Base-by-base conservation (phyloP, 2,797 vertebrate species). In the Rhabdomys pumilio region DNA sequence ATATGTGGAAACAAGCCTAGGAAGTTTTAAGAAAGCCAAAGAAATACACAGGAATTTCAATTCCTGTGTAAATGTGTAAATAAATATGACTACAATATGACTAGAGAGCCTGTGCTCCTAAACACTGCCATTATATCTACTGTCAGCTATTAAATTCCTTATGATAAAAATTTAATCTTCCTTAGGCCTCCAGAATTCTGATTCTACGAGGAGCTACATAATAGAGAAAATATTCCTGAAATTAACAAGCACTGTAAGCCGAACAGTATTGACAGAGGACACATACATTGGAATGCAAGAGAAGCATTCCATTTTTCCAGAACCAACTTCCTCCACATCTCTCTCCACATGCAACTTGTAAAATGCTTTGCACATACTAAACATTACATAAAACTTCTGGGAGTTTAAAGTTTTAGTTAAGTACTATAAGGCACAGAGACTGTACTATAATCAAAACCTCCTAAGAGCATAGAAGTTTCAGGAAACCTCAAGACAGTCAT, bases 361-460 rank as follows among this genome's bases (percentile, higher is more conserved):
- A 34, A 87, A 83, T 73, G 11, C 15, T 79, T 24, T 63, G 1
- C n/a, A 89, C 22, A 57, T 86, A 57, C 14, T 73, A 95, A 31
- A 6, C 10, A 94, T 59, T 84, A 65, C 79, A 34, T 34, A 73
- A 94, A 97, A 86, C 55, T 93, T 44, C 87, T 22, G 91, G 83
- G 87, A 86, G 11, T 80, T 63, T 75, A 77, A 96, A 87, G 53
- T 38, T 89, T 89, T 86, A 87, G 67, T 82, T 91, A 92, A 93
- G 14, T 55, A 94, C 57, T 2, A 20, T 73, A 31, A 96, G 24
- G 15, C 90, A 94, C 12, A 73, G 14, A 83, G 92, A 79, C 1
- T 83, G 80, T 5, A 77, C 15, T 57, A 81, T n/a, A 90, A 86
- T n/a, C 77, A 92, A 90, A 95, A 85, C 8, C 3, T 38, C 92